These are phyloP conservation scores for Adela reaumurella DNA, from an alignment of 2,888 invertebrate species.

Conservation along the genomic window DNA sequence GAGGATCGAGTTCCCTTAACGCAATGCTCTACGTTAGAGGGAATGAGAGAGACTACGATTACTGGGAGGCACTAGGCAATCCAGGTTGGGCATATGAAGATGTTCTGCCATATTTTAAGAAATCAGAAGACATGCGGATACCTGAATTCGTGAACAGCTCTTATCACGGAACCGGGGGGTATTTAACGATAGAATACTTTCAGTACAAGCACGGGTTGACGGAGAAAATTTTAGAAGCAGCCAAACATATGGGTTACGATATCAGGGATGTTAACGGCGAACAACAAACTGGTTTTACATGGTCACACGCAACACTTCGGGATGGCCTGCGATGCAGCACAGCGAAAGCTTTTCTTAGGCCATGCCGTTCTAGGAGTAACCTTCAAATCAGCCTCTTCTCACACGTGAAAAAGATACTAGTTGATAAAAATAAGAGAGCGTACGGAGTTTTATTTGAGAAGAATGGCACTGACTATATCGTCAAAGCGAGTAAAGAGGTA, in stretches of 20 bases:
- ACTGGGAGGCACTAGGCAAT: conserved; percentile 74
- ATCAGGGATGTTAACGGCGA: conserved; percentile 73
- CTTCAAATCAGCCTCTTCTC: conserved; percentile 70
- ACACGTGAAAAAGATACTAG: conserved; percentile 63
- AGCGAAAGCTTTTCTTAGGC: conserved; percentile 76
- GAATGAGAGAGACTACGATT: conserved; percentile 78
- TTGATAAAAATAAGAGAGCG: conserved; percentile 60
- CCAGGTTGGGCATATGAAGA: conserved; percentile 76
- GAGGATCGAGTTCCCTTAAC: conserved; percentile 80
- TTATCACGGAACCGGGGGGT: conserved; percentile 71
- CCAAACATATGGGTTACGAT: conserved; percentile 65
- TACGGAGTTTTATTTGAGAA: conserved; percentile 67
- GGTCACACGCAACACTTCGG: conserved; percentile 72
- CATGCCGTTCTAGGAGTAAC: conserved; percentile 63
- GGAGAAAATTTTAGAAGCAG: conserved; percentile 66
- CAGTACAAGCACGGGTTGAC: conserved; percentile 67
- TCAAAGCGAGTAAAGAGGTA: conserved; percentile 69
- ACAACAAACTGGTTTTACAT: conserved; percentile 74
- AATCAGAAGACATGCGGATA: conserved; percentile 74
- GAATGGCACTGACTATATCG: conserved; percentile 44
- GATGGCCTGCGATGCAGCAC: conserved; percentile 80
- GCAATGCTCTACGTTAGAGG: conserved; percentile 89
- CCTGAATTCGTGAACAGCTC: conserved; percentile 52
- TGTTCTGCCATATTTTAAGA: conserved; percentile 73
- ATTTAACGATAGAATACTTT: conserved; percentile 69